Evolutionary conservation across 2,113 vertebrate species (phyloP), one percentile per base, ranked within the genome.

Genomic region (Tenebrosternarchus preto): DNA sequence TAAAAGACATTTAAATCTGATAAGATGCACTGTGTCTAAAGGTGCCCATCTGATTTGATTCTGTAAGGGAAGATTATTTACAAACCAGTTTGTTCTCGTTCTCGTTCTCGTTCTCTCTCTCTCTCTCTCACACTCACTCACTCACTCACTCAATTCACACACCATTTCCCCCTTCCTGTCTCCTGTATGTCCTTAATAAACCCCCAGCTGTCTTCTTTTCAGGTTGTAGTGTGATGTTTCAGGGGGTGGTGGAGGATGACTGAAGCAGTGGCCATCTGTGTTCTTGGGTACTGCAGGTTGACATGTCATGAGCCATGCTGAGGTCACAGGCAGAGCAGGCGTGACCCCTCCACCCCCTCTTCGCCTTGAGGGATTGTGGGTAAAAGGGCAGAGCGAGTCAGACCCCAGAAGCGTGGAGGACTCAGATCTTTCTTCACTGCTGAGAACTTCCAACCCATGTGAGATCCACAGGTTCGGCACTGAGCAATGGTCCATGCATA

Each of bases 401-500:
- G 84, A 5, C 97, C 98, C 98, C 98, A 99, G 88, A 99, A 99
- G 20, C 91, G 94, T 67, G 94, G 92, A 0, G 98, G 98, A 12
- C 92, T 93, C 93, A 99, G 90, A 86, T 98, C 96, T 85, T 96
- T 98, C 87, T 94, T 95, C 53, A 94, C 95, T 72, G 98, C 95
- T 0, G 96, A 96, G 88, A 99, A 99, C 85, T 98, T 99, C 98
- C 98, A 99, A 6, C 98, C 98, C 91, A 98, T 93, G 78, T 99
- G 97, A 85, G 93, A 96, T 0, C 94, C 93, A 8, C 98, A 99
- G 76, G 93, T 89, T 57, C 93, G 86, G 84, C 98, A 99, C 91
- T 98, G 95, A 17, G 97, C 98, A 3, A 99, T 92, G 0, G 97
- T 99, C 98, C 98, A 99, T 19, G 98, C 97, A 19, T 96, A 99